Percentiles rank a stretch among this genome's conserved stretches.
Evolutionary conservation across 2,113 vertebrate species (phyloP).

Genomic region (Neomonachus schauinslandi): DNA sequence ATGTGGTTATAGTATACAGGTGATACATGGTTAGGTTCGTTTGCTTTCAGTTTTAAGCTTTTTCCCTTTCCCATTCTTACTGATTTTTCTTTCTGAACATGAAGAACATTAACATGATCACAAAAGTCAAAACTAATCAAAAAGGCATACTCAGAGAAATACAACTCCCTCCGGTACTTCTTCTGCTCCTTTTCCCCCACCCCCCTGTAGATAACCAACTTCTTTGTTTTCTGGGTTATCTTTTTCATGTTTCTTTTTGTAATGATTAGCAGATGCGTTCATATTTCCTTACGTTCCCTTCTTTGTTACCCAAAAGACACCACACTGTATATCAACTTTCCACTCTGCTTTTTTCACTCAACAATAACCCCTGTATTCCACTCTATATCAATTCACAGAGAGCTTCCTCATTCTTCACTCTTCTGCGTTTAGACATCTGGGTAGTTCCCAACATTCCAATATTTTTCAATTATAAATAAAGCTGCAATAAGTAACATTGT

Average conservation of each 20-base stretch:
- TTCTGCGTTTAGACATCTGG: neutral
- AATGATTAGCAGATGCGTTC: neutral
- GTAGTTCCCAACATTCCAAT: neutral
- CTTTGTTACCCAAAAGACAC: neutral
- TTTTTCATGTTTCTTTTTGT: neutral
- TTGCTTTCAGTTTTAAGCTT: neutral
- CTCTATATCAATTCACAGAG: neutral
- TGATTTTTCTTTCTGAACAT: slow-evolving; percentile 11
- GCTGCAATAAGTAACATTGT: neutral
- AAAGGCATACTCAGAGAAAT: neutral
- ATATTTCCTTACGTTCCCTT: neutral
- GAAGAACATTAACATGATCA: neutral
- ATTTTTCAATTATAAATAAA: neutral
- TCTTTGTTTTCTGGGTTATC: neutral
- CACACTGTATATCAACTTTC: neutral
- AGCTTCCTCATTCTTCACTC: neutral
- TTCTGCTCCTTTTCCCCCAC: neutral
- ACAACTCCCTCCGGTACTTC: neutral
- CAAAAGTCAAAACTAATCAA: neutral
- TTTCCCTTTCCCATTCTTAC: neutral
- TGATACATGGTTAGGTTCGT: neutral
- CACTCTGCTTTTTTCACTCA: neutral
- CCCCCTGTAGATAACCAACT: neutral
- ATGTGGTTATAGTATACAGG: neutral
- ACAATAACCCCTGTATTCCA: neutral